These are phyloP conservation scores for Hippotragus niger DNA, from an alignment of 2,113 vertebrate genomes.

Conservation along the genomic window DNA sequence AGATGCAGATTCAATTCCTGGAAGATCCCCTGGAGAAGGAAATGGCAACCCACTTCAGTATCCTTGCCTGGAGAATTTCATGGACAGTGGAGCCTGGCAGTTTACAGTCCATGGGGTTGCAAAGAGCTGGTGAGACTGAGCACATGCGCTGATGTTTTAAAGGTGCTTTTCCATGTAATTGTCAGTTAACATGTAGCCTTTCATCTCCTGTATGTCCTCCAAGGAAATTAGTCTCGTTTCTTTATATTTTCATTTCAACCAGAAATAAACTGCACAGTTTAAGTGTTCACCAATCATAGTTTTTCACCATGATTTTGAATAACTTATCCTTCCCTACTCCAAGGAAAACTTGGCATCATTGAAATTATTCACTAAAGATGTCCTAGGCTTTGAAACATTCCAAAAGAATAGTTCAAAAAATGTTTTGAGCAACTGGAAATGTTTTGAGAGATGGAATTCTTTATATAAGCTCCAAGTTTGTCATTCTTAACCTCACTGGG, in stretches of 20 bases:
- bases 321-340: not conserved
- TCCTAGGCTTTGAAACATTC: not conserved
- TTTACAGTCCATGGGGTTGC: not conserved
- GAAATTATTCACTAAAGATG: not conserved
- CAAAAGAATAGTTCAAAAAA: not conserved
- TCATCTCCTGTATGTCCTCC: not conserved
- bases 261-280: not conserved
- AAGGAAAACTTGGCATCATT: not conserved
- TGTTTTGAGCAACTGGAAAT: slow-evolving; percentile 6
- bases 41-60: not conserved
- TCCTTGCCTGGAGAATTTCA: not conserved
- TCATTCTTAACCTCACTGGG: not conserved
- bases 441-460: not conserved
- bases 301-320: not conserved
- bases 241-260: not conserved
- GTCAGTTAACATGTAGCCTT: not conserved
- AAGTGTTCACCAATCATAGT: not conserved
- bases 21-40: not conserved
- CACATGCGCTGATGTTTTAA: not conserved
- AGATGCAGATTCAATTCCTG: not conserved
- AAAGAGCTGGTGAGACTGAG: not conserved
- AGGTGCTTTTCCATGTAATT: not conserved
- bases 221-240: not conserved
- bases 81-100: not conserved
- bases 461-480: not conserved